Percentiles rank a stretch among this genome's conserved stretches.
phyloP scores from a whole-genome alignment of 2,888 invertebrate species.

The Campoletis raptor region DNA sequence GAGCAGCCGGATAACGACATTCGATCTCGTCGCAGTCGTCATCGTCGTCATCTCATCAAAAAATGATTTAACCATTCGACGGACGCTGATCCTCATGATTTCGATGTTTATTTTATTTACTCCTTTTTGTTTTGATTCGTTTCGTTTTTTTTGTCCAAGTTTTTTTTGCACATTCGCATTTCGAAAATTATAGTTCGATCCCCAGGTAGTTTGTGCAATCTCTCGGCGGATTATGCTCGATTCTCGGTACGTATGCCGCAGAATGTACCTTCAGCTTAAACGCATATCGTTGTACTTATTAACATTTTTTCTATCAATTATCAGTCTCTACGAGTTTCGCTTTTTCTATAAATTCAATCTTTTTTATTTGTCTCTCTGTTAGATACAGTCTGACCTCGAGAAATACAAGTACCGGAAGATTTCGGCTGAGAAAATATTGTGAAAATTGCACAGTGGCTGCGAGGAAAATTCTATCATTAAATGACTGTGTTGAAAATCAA shows the following conservation, averaged over 20 bases:
- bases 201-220: slow-evolving; percentile 69
- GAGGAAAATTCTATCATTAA: not conserved
- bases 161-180: slow-evolving; percentile 54
- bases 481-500: not conserved
- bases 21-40: slow-evolving; percentile 32
- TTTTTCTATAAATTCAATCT: slow-evolving; percentile 1
- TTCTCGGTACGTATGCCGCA: slow-evolving; percentile 70
- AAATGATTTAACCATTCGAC: slow-evolving; percentile 12
- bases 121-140: not conserved
- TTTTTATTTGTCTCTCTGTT: slow-evolving; percentile 5
- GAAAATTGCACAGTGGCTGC: not conserved
- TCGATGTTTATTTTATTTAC: not conserved
- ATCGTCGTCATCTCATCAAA: slow-evolving; percentile 21
- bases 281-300: slow-evolving; percentile 43
- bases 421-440: not conserved
- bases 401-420: not conserved
- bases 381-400: not conserved
- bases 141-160: not conserved
- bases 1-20: slow-evolving; percentile 16
- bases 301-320: slow-evolving; percentile 7
- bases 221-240: slow-evolving; percentile 69
- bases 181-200: slow-evolving; percentile 53
- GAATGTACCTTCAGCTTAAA: slow-evolving; percentile 60
- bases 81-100: not conserved
- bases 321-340: slow-evolving; percentile 3